These are phyloP conservation scores for Rallus crepitans DNA, from an alignment of 2,797 vertebrate genomes.

Conservation along the genomic window DNA sequence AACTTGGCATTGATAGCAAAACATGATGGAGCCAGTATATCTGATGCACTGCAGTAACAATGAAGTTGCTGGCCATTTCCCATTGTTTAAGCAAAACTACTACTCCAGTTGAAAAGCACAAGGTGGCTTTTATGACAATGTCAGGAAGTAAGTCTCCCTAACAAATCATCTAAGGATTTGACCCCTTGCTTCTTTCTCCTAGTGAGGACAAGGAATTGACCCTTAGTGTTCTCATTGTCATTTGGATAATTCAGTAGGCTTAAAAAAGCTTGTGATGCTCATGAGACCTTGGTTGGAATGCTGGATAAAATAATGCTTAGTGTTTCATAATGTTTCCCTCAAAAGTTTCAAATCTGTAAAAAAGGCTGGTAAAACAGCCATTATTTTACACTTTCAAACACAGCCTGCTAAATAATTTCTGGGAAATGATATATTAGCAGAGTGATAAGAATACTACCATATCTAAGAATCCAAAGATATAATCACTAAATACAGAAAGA, in stretches of 20 bases:
- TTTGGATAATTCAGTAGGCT: neutral
- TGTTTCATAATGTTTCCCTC: neutral
- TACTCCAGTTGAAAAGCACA: neutral
- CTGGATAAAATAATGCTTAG: neutral
- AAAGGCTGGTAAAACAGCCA: neutral
- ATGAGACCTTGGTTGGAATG: neutral
- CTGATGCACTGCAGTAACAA: neutral
- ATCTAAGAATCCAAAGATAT: neutral
- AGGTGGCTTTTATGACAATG: neutral
- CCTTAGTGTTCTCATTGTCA: neutral
- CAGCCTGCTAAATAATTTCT: neutral
- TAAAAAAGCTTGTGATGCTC: neutral
- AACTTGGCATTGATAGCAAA: neutral
- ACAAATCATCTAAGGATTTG: slow-evolving; percentile 37
- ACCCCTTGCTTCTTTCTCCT: neutral
- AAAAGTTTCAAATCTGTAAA: neutral
- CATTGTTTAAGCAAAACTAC: neutral
- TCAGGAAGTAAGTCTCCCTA: slow-evolving; percentile 12
- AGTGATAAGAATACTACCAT: neutral
- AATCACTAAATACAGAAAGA: neutral
- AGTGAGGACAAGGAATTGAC: neutral
- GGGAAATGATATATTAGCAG: neutral
- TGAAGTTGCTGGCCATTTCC: neutral
- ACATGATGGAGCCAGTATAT: neutral
- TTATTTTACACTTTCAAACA: neutral